Evolutionary conservation across 2,113 vertebrate genomes (phyloP).

Genomic region (Carassius auratus): DNA sequence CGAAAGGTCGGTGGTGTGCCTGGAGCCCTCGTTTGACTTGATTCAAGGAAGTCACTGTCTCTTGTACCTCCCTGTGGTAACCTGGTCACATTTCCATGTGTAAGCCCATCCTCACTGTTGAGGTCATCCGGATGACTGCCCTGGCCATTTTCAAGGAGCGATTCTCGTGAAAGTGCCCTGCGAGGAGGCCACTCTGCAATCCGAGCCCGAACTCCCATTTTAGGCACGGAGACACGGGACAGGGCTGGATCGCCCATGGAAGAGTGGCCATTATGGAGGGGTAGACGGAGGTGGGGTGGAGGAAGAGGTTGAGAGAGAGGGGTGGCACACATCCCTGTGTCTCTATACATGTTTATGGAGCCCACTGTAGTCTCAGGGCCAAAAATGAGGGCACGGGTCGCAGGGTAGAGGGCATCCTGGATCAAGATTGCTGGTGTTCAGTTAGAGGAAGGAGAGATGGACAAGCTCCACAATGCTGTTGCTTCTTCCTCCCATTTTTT

Average conservation of each 20-base stretch:
- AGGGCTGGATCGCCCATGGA: slow-evolving; percentile 65
- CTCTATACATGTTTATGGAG: slow-evolving; percentile 86
- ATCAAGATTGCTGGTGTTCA: slow-evolving; percentile 52
- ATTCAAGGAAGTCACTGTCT: slow-evolving; percentile 84
- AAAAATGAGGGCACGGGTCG: slow-evolving; percentile 56
- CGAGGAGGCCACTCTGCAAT: slow-evolving; percentile 93
- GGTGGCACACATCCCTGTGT: slow-evolving; percentile 75
- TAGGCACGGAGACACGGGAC: slow-evolving; percentile 80
- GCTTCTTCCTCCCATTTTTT: slow-evolving; percentile 67
- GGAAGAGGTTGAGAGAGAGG: slow-evolving; percentile 67
- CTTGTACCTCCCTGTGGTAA: slow-evolving; percentile 79
- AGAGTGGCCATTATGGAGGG: slow-evolving; percentile 69
- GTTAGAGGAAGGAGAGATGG: slow-evolving; percentile 61
- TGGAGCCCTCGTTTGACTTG: slow-evolving; percentile 74
- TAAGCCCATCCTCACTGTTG: slow-evolving; percentile 50
- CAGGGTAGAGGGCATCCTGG: slow-evolving; percentile 69
- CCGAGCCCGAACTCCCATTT: slow-evolving; percentile 91
- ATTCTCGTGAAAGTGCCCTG: slow-evolving; percentile 79
- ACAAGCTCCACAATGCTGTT: slow-evolving; percentile 63
- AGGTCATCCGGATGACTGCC: slow-evolving; percentile 67
- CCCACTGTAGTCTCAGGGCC: slow-evolving; percentile 68
- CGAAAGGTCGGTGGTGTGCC: slow-evolving; percentile 68
- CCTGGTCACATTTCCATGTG: slow-evolving; percentile 68
- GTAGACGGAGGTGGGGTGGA: slow-evolving; percentile 68
- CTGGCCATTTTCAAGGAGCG: slow-evolving; percentile 69